Evolutionary conservation across 2,113 vertebrate species (phyloP).

Genomic region (Nothocercus nigrocapillus): DNA sequence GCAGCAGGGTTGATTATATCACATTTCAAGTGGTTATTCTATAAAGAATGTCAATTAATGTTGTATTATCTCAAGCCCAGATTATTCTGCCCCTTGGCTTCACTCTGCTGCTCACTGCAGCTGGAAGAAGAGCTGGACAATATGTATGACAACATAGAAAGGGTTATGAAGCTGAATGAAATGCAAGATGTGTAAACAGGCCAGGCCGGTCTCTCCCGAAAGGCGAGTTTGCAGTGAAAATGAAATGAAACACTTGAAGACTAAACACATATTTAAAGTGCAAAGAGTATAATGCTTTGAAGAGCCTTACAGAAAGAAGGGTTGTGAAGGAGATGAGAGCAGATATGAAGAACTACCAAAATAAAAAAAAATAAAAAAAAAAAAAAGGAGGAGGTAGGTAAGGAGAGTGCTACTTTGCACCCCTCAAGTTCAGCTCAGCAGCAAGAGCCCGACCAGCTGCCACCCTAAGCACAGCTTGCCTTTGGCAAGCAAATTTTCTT

Average conservation of each 20-base stretch:
- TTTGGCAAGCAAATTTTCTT: neutral
- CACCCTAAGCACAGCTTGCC: neutral
- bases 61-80: neutral
- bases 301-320: neutral
- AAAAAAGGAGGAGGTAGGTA: neutral
- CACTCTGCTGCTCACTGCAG: neutral
- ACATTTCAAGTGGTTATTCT: slow-evolving; percentile 41
- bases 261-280: neutral
- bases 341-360: neutral
- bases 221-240: neutral
- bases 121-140: neutral
- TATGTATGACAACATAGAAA: neutral
- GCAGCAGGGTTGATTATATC: neutral
- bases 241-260: neutral
- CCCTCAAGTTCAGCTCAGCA: neutral
- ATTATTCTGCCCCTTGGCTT: neutral
- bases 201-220: neutral
- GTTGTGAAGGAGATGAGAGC: neutral
- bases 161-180: neutral
- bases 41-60: slow-evolving; percentile 35
- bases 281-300: neutral
- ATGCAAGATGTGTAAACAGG: neutral
- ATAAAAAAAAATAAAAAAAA: neutral
- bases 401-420: neutral
- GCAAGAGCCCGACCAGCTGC: neutral